phyloP scores from a whole-genome alignment of 2,113 vertebrate species.

The Parotia lawesii region DNA sequence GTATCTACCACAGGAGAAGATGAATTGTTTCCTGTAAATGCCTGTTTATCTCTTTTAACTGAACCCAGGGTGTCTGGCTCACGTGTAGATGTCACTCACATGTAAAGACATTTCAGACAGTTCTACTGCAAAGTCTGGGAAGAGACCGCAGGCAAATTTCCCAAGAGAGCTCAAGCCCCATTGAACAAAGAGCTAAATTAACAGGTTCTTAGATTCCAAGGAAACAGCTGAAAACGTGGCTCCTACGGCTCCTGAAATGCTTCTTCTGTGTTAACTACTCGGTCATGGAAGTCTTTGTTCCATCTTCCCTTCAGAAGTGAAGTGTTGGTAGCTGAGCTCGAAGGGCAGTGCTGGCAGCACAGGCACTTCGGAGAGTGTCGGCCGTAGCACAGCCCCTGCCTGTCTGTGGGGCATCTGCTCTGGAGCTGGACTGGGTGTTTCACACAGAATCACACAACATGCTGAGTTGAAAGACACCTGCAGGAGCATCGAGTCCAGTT shows the following conservation, averaged over 20 bases:
- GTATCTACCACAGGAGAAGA: slow-evolving; percentile 27
- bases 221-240: neutral
- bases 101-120: neutral
- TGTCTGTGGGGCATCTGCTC: neutral
- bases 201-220: neutral
- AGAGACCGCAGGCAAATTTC: neutral
- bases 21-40: slow-evolving; percentile 53
- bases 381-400: neutral
- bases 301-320: neutral
- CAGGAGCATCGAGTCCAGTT: neutral
- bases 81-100: slow-evolving; percentile 38
- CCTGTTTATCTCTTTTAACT: slow-evolving; percentile 39
- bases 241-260: neutral
- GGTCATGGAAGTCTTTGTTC: neutral
- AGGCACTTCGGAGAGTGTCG: fast-evolving
- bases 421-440: neutral
- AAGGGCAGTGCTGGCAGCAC: neutral
- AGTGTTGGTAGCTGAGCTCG: neutral
- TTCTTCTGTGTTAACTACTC: neutral
- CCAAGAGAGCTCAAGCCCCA: neutral
- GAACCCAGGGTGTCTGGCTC: slow-evolving; percentile 35
- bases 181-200: neutral
- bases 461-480: neutral
- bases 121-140: neutral
- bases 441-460: neutral